Evolutionary conservation across 2,113 vertebrate species (phyloP), one percentile per base, ranked within the genome.

Genomic region (Rhineura floridana): DNA sequence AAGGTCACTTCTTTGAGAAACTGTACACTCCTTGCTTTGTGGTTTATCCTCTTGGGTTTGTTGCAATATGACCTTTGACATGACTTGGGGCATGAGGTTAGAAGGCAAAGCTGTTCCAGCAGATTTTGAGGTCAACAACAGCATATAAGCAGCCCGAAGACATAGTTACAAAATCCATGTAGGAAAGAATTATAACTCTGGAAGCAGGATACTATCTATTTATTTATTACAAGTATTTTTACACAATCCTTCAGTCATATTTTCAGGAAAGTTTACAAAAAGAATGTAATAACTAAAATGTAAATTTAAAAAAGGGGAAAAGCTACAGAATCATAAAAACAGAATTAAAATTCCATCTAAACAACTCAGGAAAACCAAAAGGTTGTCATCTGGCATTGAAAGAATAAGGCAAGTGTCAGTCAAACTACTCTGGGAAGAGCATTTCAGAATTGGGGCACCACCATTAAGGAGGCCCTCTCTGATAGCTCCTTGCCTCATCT

Each of bases 191-290:
- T 91, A 94, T 92, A 94, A 95, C 94, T 94, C 91, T 97, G 95
- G 95, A 97, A 94, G 95, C 87, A 85, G 81, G 86, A 96, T 94
- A 96, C 96, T 97, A 98, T 97, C n/a, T 10, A 39, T 72, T 72
- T 39, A 39, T 4, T 59, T 59, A 59, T 59, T 59, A 1, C 21
- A 72, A 72, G 36, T 39, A 72, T 39, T 72, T 36, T 72, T 72
- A 59, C 36, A 21, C 25, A 30, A 3, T 9, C 65, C 28, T 67
- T 67, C 28, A 67, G 33, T 72, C 5, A 42, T 39, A 72, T 12
- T 39, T 17, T 19, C 9, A 72, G 4, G 19, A 17, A 6, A 39
- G 36, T 21, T 72, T 21, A 72, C 70, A 39, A 72, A 72, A 72
- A 59, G 15, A 59, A 59, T 19, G 21, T 59, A 19, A 59, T 59